A percentile compares a stretch with the other conserved stretches of the same genome.
Conservation (phyloP, 2,113 vertebrate genomes). For the Parus major region DNA sequence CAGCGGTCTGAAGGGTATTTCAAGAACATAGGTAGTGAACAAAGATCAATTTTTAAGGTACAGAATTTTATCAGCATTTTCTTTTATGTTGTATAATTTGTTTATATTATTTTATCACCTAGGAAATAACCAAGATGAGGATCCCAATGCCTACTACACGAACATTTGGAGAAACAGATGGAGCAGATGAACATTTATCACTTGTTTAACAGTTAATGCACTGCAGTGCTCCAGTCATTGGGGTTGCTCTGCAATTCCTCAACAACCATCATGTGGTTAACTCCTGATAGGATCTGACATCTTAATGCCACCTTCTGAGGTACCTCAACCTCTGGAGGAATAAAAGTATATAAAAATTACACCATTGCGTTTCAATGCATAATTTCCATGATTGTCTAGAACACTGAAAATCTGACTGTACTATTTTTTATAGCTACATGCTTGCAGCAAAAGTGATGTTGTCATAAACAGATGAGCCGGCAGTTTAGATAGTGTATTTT, state of each 20-base stretch:
- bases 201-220: constrained; percentile 51
- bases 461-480: not conserved
- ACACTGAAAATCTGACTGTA: not conserved
- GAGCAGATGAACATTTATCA: constrained; percentile 45
- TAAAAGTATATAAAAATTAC: not conserved
- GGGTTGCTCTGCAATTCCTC: not conserved
- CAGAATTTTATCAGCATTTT: not conserved
- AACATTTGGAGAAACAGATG: constrained; percentile 59
- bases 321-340: not conserved
- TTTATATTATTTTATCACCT: constrained; percentile 27
- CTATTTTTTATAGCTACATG: not conserved
- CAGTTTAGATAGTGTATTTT: not conserved
- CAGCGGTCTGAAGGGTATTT: not conserved
- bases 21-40: not conserved
- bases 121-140: not conserved
- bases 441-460: not conserved
- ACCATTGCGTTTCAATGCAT: not conserved
- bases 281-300: not conserved
- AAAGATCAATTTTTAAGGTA: not conserved
- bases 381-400: not conserved
- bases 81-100: not conserved
- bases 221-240: not conserved
- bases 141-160: not conserved
- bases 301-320: not conserved
- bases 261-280: not conserved